Evolutionary conservation across 2,113 vertebrate genomes (phyloP).

Genomic region (Periophthalmus modestus): DNA sequence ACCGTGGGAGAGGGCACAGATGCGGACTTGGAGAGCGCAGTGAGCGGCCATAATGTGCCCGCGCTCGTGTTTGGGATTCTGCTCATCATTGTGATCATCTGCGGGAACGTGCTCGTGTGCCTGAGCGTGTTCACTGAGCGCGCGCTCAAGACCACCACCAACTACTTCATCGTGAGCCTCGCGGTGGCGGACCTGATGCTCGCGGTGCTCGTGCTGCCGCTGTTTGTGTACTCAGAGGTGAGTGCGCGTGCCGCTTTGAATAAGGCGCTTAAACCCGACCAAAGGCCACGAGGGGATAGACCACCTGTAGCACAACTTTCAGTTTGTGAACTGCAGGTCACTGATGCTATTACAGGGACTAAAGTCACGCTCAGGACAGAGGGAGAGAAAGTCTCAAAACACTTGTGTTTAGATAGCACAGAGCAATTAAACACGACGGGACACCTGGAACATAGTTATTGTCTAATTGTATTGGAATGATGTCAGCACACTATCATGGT

Average conservation of each 20-base stretch:
- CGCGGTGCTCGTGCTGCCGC: constrained; percentile 89
- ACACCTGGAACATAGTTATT: background rate
- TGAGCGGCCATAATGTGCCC: constrained; percentile 70
- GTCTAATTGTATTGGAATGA: background rate
- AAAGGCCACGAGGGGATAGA: background rate
- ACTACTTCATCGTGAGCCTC: constrained; percentile 94
- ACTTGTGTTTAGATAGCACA: too few species aligned
- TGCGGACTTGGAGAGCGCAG: constrained; percentile 1
- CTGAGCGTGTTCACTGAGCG: constrained; percentile 90
- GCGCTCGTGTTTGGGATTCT: constrained; percentile 84
- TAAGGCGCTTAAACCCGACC: background rate
- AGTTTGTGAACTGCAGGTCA: background rate
- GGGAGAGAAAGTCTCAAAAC: background rate
- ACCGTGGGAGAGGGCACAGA: constrained; percentile 37
- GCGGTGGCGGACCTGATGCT: constrained; percentile 90
- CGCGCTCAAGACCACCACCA: constrained; percentile 92
- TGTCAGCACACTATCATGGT: background rate
- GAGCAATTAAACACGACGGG: background rate
- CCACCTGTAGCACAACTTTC: constrained; percentile 1
- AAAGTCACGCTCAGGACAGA: background rate
- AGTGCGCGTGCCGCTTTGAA: constrained; percentile 34
- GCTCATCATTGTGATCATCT: constrained; percentile 85
- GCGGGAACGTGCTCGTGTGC: constrained; percentile 91
- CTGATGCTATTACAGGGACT: background rate
- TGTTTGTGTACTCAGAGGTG: constrained; percentile 93